phyloP scores from a whole-genome alignment of 2,888 invertebrate genomes.

The Stegophylla sp. region DNA sequence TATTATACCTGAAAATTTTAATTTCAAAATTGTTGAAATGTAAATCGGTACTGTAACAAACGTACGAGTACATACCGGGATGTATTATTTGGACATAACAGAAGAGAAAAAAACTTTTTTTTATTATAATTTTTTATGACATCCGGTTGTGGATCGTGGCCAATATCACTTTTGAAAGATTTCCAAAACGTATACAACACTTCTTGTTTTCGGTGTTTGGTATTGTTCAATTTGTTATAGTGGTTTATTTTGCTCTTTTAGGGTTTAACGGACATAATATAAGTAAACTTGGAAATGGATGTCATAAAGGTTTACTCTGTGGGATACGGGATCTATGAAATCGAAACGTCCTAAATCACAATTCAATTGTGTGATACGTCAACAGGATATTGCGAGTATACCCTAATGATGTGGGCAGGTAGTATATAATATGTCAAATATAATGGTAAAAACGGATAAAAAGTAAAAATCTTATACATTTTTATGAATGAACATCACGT shows the following conservation, averaged over 20 bases:
- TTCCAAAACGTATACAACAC: not conserved
- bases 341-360: slow-evolving; percentile 21
- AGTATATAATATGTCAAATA: not conserved
- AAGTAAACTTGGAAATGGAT: not conserved
- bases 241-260: slow-evolving; percentile 34
- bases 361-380: slow-evolving; percentile 38
- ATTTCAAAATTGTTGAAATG: not conserved
- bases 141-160: slow-evolving; percentile 19
- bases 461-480: not conserved
- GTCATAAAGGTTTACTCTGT: slow-evolving; percentile 2
- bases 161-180: slow-evolving; percentile 22
- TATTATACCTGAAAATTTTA: too few species aligned
- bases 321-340: slow-evolving; percentile 20
- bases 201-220: not conserved
- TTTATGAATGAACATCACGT: slow-evolving; percentile 26
- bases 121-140: slow-evolving; percentile 21
- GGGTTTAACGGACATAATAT: not conserved
- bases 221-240: slow-evolving; percentile 43
- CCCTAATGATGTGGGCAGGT: slow-evolving; percentile 1
- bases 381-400: slow-evolving; percentile 29
- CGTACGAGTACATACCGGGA: not conserved
- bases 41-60: not conserved
- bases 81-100: slow-evolving; percentile 7
- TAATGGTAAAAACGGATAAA: slow-evolving; percentile 23
- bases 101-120: not conserved